phyloP scores from a whole-genome alignment of 1,140 invertebrate species.

The Drosophila orosa region DNA sequence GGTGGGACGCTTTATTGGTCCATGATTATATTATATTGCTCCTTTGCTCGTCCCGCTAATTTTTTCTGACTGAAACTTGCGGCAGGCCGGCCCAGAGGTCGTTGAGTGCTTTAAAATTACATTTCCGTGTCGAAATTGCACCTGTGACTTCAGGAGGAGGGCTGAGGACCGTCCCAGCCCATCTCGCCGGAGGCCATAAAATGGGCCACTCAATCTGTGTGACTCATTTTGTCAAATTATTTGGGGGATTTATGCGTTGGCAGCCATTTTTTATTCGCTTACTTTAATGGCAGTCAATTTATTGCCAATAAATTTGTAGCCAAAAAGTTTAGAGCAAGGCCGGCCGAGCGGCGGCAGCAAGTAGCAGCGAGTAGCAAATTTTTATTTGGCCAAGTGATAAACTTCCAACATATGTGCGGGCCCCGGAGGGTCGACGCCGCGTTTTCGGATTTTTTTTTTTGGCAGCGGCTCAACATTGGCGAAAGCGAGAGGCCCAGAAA shows the following conservation, averaged over 20 bases:
- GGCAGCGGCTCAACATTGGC: slow-evolving; percentile 65
- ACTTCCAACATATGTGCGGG: slow-evolving; percentile 77
- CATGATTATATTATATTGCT: slow-evolving; percentile 69
- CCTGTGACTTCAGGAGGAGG: slow-evolving; percentile 57
- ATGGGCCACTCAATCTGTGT: slow-evolving; percentile 77
- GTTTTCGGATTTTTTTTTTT: slow-evolving; percentile 34
- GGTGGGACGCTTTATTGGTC: slow-evolving; percentile 55
- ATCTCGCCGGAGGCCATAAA: slow-evolving; percentile 53
- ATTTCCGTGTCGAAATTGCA: slow-evolving; percentile 80
- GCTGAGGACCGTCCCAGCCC: too few species aligned
- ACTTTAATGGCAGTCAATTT: slow-evolving; percentile 81
- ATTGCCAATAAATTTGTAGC: slow-evolving; percentile 83
- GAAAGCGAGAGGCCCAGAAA: slow-evolving; percentile 53
- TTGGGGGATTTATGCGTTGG: slow-evolving; percentile 80
- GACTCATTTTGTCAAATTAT: slow-evolving; percentile 83
- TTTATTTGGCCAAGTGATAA: slow-evolving; percentile 79
- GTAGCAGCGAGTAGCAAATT: slow-evolving; percentile 66
- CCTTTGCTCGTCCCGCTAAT: slow-evolving; percentile 44
- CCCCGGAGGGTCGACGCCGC: slow-evolving; percentile 28
- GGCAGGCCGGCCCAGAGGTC: slow-evolving; percentile 8
- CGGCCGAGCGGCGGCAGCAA: slow-evolving; percentile 36
- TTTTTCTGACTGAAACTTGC: slow-evolving; percentile 49
- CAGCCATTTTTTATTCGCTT: slow-evolving; percentile 77
- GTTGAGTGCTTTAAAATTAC: slow-evolving; percentile 78
- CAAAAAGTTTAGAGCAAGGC: slow-evolving; percentile 81